phyloP scores from a whole-genome alignment of 2,888 invertebrate species.

The Drosophila atroscutellata region DNA sequence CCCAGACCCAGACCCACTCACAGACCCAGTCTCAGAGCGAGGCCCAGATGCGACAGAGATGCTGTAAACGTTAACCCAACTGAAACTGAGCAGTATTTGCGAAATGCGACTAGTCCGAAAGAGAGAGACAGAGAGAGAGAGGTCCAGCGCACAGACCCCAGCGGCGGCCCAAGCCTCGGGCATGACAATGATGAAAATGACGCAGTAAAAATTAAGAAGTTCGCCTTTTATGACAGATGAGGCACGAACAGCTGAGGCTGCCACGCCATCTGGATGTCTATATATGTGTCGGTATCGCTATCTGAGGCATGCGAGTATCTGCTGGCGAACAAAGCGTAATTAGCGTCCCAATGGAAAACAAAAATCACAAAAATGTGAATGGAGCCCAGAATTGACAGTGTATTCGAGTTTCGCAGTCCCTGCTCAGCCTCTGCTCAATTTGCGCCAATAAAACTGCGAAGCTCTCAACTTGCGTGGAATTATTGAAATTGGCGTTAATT shows the following conservation, averaged over 20 bases:
- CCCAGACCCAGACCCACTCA: conserved; percentile 56
- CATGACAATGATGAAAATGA: conserved; percentile 82
- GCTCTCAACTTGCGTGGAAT: conserved; percentile 54
- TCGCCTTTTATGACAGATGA: conserved; percentile 83
- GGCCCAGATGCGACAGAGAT: conserved; percentile 52
- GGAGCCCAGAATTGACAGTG: conserved; percentile 34
- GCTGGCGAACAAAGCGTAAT: conserved; percentile 70
- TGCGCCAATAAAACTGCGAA: conserved; percentile 70
- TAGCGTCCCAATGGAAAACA: conserved; percentile 68
- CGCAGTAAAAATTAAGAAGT: conserved; percentile 83
- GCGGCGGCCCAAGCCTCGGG: conserved; percentile 50
- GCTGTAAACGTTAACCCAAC: conserved; percentile 58
- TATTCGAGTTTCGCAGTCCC: conserved; percentile 17
- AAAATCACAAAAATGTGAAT: conserved; percentile 54
- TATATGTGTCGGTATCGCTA: conserved; percentile 14
- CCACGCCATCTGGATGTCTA: conserved; percentile 32
- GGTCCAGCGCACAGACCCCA: conserved; percentile 22
- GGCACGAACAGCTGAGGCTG: conserved; percentile 75
- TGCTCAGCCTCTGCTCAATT: conserved; percentile 51
- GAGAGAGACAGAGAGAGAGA: not conserved
- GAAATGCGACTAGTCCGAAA: conserved; percentile 48
- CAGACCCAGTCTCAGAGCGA: conserved; percentile 12
- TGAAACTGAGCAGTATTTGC: conserved; percentile 50
- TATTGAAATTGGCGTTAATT: conserved; percentile 78
- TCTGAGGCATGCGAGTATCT: conserved; percentile 32